Evolutionary conservation across 1,140 invertebrate genomes (phyloP).

Genomic region (Panulirus ornatus): DNA sequence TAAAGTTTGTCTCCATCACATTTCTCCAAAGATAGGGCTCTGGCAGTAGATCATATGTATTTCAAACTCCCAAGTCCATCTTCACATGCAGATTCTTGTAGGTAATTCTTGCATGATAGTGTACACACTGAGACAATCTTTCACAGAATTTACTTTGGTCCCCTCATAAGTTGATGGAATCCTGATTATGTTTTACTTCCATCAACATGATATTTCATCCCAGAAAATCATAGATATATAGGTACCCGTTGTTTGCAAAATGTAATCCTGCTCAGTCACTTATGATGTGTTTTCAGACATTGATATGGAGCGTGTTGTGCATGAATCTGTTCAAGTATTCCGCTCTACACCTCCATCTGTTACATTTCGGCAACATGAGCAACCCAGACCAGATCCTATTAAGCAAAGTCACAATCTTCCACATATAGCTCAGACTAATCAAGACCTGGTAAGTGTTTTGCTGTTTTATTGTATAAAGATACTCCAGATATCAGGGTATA

Average conservation of each 20-base stretch:
- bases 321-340: constrained; percentile 92
- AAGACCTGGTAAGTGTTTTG: constrained; percentile 71
- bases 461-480: neutral
- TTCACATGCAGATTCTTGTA: too few species aligned
- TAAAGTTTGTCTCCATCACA: too few species aligned
- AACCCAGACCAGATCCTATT: constrained; percentile 72
- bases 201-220: neutral
- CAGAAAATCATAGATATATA: neutral
- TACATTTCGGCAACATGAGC: constrained; percentile 88
- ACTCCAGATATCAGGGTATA: neutral
- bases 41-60: too few species aligned
- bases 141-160: too few species aligned
- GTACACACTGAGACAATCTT: too few species aligned
- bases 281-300: constrained; percentile 84
- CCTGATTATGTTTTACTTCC: too few species aligned
- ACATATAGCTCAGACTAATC: constrained; percentile 21
- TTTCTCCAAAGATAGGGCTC: too few species aligned
- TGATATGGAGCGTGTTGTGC: constrained; percentile 95
- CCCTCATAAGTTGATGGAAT: too few species aligned
- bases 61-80: too few species aligned
- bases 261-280: neutral
- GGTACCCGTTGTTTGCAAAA: too few species aligned
- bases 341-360: constrained; percentile 92
- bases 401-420: neutral
- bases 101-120: too few species aligned